A percentile compares a stretch with the other conserved stretches of the same genome.
Conservation (phyloP, 2,888 invertebrate species). For the Embidobia sp. region DNA sequence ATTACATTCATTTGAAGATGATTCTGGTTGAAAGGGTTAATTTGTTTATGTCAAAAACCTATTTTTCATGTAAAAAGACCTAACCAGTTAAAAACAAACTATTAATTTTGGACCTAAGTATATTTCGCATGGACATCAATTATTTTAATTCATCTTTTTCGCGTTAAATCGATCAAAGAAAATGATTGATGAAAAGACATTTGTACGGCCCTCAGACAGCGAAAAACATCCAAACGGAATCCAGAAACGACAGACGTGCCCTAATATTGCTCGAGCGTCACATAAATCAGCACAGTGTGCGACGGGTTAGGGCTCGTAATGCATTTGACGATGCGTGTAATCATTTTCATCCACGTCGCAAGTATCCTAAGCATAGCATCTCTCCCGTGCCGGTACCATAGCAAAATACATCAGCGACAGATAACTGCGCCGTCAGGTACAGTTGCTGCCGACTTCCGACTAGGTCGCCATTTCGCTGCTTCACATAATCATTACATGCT, state of each 20-base stretch:
- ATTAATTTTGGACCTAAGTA: too few relatives aligned
- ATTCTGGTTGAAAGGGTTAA: too few relatives aligned
- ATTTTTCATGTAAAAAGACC: too few relatives aligned
- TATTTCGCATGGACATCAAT: too few relatives aligned
- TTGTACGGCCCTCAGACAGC: too few relatives aligned
- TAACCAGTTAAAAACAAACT: too few relatives aligned
- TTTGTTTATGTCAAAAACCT: too few relatives aligned
- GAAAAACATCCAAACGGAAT: not conserved
- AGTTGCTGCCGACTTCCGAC: conserved; percentile 42
- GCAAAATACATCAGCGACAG: conserved; percentile 46
- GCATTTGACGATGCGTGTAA: conserved; percentile 58
- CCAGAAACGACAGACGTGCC: too few relatives aligned
- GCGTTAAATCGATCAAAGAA: too few relatives aligned
- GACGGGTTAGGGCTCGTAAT: conserved; percentile 31
- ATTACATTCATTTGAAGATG: too few relatives aligned
- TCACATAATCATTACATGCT: conserved; percentile 26
- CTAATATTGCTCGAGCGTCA: conserved; percentile 4
- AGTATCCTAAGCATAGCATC: conserved; percentile 36
- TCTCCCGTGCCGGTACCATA: conserved; percentile 23
- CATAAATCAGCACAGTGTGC: conserved; percentile 32
- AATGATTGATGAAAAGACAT: too few relatives aligned
- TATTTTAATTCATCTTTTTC: too few relatives aligned
- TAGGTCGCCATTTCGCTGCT: conserved; percentile 26
- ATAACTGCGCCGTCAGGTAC: conserved; percentile 37
- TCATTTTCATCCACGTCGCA: conserved; percentile 55